Evolutionary conservation across 2,113 vertebrate species (phyloP).

Genomic region (Chaenocephalus aceratus): DNA sequence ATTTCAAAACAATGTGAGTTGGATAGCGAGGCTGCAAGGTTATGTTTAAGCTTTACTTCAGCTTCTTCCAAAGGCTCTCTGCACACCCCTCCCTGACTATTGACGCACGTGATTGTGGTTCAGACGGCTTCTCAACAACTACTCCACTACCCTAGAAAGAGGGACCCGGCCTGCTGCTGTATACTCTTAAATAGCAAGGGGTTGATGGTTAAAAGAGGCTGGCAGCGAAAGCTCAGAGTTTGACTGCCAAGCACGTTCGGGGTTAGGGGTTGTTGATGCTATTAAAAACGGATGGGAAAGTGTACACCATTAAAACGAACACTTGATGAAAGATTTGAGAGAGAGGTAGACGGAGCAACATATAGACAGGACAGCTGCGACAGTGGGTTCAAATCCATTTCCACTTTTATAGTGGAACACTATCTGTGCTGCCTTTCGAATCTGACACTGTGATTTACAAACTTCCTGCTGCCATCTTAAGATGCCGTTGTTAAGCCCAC

Average conservation of each 20-base stretch:
- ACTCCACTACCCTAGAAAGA: constrained; percentile 63
- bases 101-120: constrained; percentile 57
- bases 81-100: constrained; percentile 55
- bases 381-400: constrained; percentile 67
- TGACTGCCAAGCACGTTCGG: constrained; percentile 78
- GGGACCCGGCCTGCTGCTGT: constrained; percentile 55
- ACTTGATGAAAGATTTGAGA: constrained; percentile 68
- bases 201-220: constrained; percentile 70
- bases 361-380: constrained; percentile 77
- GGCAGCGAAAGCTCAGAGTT: constrained; percentile 75
- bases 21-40: constrained; percentile 27
- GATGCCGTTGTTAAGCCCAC: constrained; percentile 69
- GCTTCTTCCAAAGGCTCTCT: constrained; percentile 56
- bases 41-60: constrained; percentile 50
- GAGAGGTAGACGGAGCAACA: constrained; percentile 48
- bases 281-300: constrained; percentile 80
- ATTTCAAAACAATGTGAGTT: constrained; percentile 46
- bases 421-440: constrained; percentile 67
- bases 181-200: constrained; percentile 63
- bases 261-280: constrained; percentile 72
- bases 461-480: constrained; percentile 79
- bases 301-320: constrained; percentile 74
- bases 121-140: constrained; percentile 62
- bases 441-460: constrained; percentile 75
- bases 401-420: constrained; percentile 81